phyloP scores from a whole-genome alignment of 2,888 invertebrate species.

The Trissoscelio sp. region DNA sequence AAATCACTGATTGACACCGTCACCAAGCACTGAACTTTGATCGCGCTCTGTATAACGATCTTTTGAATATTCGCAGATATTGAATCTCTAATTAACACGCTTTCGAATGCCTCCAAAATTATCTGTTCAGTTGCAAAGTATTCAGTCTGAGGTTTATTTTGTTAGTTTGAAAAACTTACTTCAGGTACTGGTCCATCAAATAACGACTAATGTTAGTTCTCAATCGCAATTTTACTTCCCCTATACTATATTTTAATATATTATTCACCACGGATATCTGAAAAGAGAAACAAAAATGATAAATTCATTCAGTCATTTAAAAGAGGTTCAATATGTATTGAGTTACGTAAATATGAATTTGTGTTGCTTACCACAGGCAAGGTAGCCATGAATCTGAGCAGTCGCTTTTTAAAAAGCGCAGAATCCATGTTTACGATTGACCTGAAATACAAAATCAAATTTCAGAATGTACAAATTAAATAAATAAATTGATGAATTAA shows the following conservation, averaged over 20 bases:
- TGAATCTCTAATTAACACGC: slow-evolving; percentile 7
- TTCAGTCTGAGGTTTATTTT: too few species aligned
- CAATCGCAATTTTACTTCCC: slow-evolving; percentile 95
- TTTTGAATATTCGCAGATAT: slow-evolving; percentile 25
- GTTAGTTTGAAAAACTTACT: slow-evolving; percentile 86
- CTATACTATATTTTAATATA: slow-evolving; percentile 96
- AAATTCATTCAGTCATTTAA: too few species aligned
- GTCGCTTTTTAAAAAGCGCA: slow-evolving; percentile 89
- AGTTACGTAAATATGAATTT: neutral
- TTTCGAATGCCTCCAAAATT: slow-evolving; percentile 2
- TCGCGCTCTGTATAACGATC: slow-evolving; percentile 13
- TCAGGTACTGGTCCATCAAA: slow-evolving; percentile 95
- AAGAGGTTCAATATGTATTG: too few species aligned
- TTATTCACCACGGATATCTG: slow-evolving; percentile 97
- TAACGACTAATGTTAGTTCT: slow-evolving; percentile 94
- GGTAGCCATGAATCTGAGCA: slow-evolving; percentile 91
- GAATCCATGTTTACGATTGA: slow-evolving; percentile 96
- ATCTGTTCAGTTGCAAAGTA: neutral
- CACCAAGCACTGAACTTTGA: slow-evolving; percentile 44
- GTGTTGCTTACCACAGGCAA: slow-evolving; percentile 91
- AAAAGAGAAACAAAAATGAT: slow-evolving; percentile 36
- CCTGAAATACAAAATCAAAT: slow-evolving; percentile 84
- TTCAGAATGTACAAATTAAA: neutral
- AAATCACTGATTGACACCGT: slow-evolving; percentile 24
- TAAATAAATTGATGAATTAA: slow-evolving; percentile 7